These are phyloP conservation scores for Actinopyga echinites DNA, from an alignment of 53 echinoderm and acorn worm species.

Conservation along the genomic window DNA sequence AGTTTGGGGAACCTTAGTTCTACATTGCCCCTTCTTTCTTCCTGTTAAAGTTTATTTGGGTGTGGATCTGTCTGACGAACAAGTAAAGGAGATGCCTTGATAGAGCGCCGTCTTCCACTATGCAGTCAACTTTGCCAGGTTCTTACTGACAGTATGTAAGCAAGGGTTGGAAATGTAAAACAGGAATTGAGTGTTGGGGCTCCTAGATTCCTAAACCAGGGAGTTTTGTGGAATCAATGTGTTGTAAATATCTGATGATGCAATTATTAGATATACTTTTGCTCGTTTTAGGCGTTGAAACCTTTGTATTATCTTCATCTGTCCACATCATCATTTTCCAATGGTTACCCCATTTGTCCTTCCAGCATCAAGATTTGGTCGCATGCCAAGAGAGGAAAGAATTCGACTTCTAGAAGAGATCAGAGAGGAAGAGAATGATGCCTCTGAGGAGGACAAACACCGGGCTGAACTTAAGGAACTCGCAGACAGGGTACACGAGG, in stretches of 20 bases:
- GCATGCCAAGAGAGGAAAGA: constrained; percentile 98
- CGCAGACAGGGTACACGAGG: constrained; percentile 81
- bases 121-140: no score
- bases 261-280: not conserved
- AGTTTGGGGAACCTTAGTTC: no score
- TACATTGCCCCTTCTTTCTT: no score
- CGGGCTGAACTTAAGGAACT: constrained; percentile 77
- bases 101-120: no score
- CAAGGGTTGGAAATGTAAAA: no score
- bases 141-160: no score
- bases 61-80: no score
- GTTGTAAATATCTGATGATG: not conserved
- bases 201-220: no score
- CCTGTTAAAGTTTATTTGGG: no score
- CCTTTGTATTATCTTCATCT: not conserved
- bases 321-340: not conserved
- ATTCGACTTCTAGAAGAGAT: constrained; percentile 72
- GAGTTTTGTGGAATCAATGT: no score
- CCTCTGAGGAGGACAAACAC: constrained; percentile 87
- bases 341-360: not conserved
- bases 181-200: no score
- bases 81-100: no score
- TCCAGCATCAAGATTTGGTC: constrained; percentile 94
- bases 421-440: constrained; percentile 74
- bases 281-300: not conserved